Base-by-base conservation (phyloP, 2,113 vertebrate species). In the Aix galericulata region DNA sequence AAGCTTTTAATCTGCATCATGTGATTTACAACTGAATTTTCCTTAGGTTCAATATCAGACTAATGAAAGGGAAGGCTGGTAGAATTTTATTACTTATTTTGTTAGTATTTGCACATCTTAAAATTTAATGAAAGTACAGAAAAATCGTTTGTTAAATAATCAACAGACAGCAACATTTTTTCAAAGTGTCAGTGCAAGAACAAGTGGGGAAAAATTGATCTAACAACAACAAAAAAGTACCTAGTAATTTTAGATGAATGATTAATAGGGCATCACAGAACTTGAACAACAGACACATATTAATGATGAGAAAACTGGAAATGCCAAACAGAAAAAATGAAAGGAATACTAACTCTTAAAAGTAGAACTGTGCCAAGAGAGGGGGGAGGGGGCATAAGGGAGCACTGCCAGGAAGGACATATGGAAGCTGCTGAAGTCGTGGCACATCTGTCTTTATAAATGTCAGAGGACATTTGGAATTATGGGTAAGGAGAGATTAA, bases 341-440 rank as follows among this genome's bases (percentile, higher is more conserved):
- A 89, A 89, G 36, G 67, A 94, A 94, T 93, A 53, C 79, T 89
- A 93, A 97, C 31, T 89, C 72, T 56, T 69, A 32, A 93, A 85
- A 93, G 64, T 2, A 82, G 32, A 82, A 32, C 63, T 79, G 50
- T 88, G 89, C 89, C 91, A 97, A 63, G 78, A 94, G 87, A 76
- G 44, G 21, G 42, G 29, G 32, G 38, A 36, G 36, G 13, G 53
- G 48, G 68, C 58, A 44, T 56, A 56, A 93, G 42, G 64, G 31
- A 93, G 50, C 29, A 25, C 62, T 85, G 93, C 91, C 93, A 95
- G 81, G 67, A 90, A 87, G 93, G 89, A 89, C 87, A 34, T 67
- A 62, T 7, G 7, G 84, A 91, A 73, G 82, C 89, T 80, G 46
- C 63, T 91, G 68, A 87, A 91, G 60, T 60, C 91, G 68, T 2